phyloP scores from a whole-genome alignment of 1,140 invertebrate species.

The Copidosoma floridanum region DNA sequence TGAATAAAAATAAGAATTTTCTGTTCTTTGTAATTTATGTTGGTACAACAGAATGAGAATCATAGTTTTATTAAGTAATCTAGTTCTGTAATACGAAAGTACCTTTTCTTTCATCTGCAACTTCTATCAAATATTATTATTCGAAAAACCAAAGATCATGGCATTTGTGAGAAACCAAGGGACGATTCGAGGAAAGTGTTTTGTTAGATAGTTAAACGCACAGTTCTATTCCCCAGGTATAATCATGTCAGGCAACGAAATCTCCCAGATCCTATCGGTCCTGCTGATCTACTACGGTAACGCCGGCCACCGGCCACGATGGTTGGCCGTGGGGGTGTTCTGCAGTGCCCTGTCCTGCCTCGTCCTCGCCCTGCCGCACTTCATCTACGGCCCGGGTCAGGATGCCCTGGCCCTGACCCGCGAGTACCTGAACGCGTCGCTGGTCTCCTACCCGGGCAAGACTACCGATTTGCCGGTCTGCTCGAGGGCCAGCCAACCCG shows the following conservation, averaged over 20 bases:
- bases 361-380: constrained; percentile 66
- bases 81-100: too few relatives aligned
- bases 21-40: too few relatives aligned
- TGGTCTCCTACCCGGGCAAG: constrained; percentile 30
- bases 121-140: too few relatives aligned
- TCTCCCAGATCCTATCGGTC: constrained; percentile 66
- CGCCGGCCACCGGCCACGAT: constrained; percentile 61
- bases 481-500: constrained; percentile 29
- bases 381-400: constrained; percentile 66
- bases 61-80: too few relatives aligned
- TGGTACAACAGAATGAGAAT: too few relatives aligned
- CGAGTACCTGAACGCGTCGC: constrained; percentile 50
- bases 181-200: too few relatives aligned
- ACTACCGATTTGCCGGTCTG: constrained; percentile 39
- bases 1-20: too few relatives aligned
- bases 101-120: too few relatives aligned
- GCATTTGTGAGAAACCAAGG: too few relatives aligned
- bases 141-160: too few relatives aligned
- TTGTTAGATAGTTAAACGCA: too few relatives aligned
- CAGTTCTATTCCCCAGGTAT: constrained; percentile 56
- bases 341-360: constrained; percentile 66
- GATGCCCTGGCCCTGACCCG: constrained; percentile 55
- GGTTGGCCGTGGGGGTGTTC: constrained; percentile 66
- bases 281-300: constrained; percentile 64
- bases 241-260: constrained; percentile 70